Evolutionary conservation across 2,113 vertebrate genomes (phyloP).

Genomic region (Onychostoma macrolepis): DNA sequence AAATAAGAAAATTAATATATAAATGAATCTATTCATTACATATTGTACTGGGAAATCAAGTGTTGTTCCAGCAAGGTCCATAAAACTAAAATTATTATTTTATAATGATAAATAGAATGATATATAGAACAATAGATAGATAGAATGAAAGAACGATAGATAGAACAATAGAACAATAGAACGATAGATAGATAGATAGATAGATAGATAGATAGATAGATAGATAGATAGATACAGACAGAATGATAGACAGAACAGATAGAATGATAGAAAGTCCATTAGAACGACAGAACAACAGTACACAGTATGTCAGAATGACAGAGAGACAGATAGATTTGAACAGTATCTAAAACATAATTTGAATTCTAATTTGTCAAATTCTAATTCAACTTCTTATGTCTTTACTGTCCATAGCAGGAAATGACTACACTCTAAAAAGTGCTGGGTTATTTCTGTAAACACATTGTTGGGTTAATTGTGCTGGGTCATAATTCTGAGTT

Average conservation of each 20-base stretch:
- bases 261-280: not conserved
- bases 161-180: no score
- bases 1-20: not conserved
- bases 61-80: not conserved
- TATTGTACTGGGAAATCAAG: not conserved
- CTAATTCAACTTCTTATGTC: not conserved
- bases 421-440: not conserved
- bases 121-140: fast-evolving
- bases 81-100: not conserved
- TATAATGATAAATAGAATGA: not conserved
- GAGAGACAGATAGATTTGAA: not conserved
- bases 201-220: not conserved
- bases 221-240: not conserved
- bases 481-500: no score
- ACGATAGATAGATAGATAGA: not conserved
- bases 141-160: not conserved
- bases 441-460: no score
- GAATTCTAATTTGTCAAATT: not conserved
- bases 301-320: no score
- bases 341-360: no score
- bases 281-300: not conserved
- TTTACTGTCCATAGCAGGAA: no score
- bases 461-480: no score
- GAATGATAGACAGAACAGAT: not conserved
- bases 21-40: not conserved